Evolutionary conservation across 2,797 vertebrate genomes (phyloP).

Genomic region (Mormyrops boulengeri): DNA sequence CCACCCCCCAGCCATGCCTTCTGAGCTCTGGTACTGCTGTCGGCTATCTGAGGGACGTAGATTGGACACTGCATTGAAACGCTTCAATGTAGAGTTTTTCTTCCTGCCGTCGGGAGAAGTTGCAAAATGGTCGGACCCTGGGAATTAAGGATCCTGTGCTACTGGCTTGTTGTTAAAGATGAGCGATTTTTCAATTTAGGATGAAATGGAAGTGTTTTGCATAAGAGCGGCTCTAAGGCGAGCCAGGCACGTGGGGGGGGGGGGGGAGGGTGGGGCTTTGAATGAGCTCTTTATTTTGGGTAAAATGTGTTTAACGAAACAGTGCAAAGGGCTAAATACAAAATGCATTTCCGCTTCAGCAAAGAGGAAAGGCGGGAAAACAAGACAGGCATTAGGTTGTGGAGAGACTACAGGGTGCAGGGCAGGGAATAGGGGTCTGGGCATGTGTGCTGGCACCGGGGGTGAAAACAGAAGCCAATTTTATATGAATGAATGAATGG

Average conservation of each 20-base stretch:
- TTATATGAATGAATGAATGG: conserved; percentile 10
- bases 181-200: not conserved
- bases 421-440: not conserved
- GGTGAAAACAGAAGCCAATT: not conserved
- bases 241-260: not conserved
- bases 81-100: not conserved
- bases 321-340: not conserved
- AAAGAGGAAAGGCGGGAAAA: not conserved
- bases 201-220: not conserved
- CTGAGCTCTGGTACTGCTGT: conserved; percentile 32
- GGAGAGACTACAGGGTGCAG: not conserved
- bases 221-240: not conserved
- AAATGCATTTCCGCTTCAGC: not conserved
- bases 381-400: not conserved
- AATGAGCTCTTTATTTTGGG: not conserved
- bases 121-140: not conserved
- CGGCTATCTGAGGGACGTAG: conserved; percentile 30
- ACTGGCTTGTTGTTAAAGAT: not conserved
- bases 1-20: not conserved
- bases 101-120: not conserved
- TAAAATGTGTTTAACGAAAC: not conserved
- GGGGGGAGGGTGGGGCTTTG: too few species aligned
- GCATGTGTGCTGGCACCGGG: not conserved
- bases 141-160: not conserved
- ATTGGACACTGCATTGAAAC: not conserved